Evolutionary conservation across 2,888 invertebrate genomes (phyloP).

Genomic region (Leptinotarsa haldemani): DNA sequence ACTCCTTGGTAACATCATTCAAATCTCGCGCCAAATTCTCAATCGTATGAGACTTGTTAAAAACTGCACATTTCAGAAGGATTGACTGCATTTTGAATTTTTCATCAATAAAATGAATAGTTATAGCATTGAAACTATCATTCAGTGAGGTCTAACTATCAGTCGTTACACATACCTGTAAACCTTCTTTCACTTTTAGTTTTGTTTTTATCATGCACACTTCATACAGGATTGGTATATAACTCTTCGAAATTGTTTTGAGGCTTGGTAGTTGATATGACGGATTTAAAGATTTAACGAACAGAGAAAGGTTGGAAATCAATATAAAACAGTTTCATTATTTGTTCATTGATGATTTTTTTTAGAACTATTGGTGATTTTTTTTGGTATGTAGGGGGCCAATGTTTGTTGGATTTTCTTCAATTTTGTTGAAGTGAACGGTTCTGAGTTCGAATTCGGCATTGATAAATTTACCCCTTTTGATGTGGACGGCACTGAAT

Average conservation of each 20-base stretch:
- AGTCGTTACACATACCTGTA: constrained; percentile 32
- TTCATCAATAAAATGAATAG: constrained; percentile 34
- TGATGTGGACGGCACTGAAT: too few species aligned
- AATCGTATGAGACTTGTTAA: not conserved
- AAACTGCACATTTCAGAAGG: not conserved
- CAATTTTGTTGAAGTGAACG: not conserved
- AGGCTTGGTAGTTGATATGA: constrained; percentile 30
- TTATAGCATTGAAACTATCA: constrained; percentile 31
- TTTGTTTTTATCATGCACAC: constrained; percentile 10
- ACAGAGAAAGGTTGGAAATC: constrained; percentile 34
- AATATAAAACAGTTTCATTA: constrained; percentile 1
- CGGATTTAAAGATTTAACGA: constrained; percentile 30
- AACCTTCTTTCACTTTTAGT: constrained; percentile 14
- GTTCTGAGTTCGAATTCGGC: not conserved
- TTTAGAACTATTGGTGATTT: not conserved
- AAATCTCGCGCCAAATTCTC: not conserved
- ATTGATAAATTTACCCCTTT: too few species aligned
- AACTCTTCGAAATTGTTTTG: constrained; percentile 28
- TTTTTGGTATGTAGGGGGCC: too few species aligned
- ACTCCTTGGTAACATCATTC: not conserved
- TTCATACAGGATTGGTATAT: constrained; percentile 34
- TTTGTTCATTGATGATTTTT: not conserved
- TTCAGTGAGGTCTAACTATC: constrained; percentile 37
- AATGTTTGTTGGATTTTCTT: too few species aligned
- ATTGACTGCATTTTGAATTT: constrained; percentile 1